A percentile compares a stretch with the other conserved stretches of the same genome.
These are phyloP conservation scores for Cydia amplana DNA, from an alignment of 1,140 invertebrate species.

Conservation along the genomic window DNA sequence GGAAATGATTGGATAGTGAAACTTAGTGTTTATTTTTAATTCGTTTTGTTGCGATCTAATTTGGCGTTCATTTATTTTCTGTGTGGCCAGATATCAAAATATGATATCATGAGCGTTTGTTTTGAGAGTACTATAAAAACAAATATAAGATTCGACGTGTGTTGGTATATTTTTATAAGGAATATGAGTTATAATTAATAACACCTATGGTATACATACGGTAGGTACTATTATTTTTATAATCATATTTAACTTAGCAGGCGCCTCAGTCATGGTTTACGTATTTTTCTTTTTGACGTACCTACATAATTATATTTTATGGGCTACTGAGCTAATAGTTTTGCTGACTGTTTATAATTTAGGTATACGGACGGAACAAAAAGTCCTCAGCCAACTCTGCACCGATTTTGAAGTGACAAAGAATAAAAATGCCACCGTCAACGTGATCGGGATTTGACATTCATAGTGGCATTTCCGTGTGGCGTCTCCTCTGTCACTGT, in stretches of 20 bases:
- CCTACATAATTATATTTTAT: too few relatives aligned
- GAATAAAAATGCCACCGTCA: too few relatives aligned
- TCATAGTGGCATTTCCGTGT: too few relatives aligned
- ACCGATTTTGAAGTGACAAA: too few relatives aligned
- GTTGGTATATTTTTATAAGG: background rate
- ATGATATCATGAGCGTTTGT: conserved; percentile 22
- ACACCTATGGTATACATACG: background rate
- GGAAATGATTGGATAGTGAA: conserved; percentile 42
- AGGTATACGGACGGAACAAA: too few relatives aligned
- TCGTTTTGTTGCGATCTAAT: conserved; percentile 30
- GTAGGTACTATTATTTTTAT: background rate
- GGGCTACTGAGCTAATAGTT: too few relatives aligned
- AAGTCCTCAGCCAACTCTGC: too few relatives aligned
- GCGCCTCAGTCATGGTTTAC: too few relatives aligned
- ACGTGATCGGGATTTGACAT: too few relatives aligned
- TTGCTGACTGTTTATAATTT: too few relatives aligned
- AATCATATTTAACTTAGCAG: background rate
- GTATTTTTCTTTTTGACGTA: too few relatives aligned
- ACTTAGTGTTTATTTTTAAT: conserved; percentile 32
- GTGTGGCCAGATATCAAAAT: conserved; percentile 30
- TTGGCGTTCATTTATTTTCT: conserved; percentile 29
- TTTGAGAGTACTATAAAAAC: conserved; percentile 1
- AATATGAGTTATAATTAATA: conserved; percentile 9
- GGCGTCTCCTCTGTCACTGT: too few relatives aligned
- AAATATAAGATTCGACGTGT: conserved; percentile 2